A percentile compares a stretch with the other conserved stretches of the same genome.
Evolutionary conservation across 2,888 invertebrate species (phyloP).

Genomic region (Brenthis ino): DNA sequence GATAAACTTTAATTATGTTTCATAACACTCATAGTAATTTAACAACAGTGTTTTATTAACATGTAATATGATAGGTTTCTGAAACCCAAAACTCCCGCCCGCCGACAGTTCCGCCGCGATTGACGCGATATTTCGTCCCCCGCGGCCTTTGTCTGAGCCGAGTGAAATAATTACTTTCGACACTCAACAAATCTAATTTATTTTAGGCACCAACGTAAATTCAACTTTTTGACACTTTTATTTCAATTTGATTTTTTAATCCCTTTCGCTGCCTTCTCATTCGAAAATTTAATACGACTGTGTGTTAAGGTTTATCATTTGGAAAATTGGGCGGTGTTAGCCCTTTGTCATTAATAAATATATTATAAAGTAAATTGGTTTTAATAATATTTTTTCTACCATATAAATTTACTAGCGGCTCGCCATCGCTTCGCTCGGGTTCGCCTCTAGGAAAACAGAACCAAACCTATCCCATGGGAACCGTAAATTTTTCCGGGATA

Average conservation of each 20-base stretch:
- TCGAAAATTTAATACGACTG: neutral
- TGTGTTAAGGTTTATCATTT: neutral
- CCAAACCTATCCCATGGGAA: too few species aligned
- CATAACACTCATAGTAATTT: neutral
- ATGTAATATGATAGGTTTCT: neutral
- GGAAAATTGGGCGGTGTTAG: neutral
- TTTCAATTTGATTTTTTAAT: slow-evolving; percentile 3
- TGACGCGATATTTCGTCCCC: slow-evolving; percentile 16
- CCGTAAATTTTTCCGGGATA: too few species aligned
- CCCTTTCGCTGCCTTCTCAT: neutral
- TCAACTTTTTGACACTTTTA: slow-evolving; percentile 18
- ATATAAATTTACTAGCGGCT: too few species aligned
- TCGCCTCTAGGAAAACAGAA: too few species aligned
- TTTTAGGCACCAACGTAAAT: slow-evolving; percentile 13
- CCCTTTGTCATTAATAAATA: neutral
- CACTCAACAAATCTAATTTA: slow-evolving; percentile 12
- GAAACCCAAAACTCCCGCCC: neutral
- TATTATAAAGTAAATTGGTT: too few species aligned
- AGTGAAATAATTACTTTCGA: slow-evolving; percentile 22
- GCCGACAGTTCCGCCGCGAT: slow-evolving; percentile 21
- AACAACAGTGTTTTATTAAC: neutral
- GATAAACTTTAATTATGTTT: neutral
- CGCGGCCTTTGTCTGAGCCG: slow-evolving; percentile 17
- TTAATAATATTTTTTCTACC: too few species aligned
- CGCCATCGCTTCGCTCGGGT: too few species aligned